Conservation (phyloP, 2,888 invertebrate species). For the Acronicta aceris region DNA sequence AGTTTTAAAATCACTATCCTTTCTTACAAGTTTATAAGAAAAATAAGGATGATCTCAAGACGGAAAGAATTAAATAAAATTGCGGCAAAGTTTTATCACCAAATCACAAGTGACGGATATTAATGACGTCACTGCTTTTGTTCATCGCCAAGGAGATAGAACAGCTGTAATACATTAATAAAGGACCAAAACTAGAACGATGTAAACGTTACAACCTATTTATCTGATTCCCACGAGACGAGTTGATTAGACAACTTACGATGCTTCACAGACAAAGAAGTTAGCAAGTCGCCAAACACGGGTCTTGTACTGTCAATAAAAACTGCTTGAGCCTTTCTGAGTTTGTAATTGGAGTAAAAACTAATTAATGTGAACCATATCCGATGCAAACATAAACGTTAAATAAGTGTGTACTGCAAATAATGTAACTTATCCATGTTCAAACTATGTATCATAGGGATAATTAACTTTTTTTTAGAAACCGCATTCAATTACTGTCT, state of each 20-base stretch:
- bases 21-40: too few relatives aligned
- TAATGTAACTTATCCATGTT: constrained; percentile 15
- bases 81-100: neutral
- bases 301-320: constrained; percentile 38
- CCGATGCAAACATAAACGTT: constrained; percentile 19
- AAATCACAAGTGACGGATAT: constrained; percentile 22
- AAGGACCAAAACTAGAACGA: constrained; percentile 41
- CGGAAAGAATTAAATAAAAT: neutral
- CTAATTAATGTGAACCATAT: constrained; percentile 7
- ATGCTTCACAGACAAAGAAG: constrained; percentile 28
- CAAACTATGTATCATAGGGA: neutral
- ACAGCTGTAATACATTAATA: constrained; percentile 57
- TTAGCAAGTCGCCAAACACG: constrained; percentile 15
- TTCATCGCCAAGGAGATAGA: constrained; percentile 12
- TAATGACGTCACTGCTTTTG: constrained; percentile 27
- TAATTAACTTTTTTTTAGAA: neutral
- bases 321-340: constrained; percentile 10
- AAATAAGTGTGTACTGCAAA: constrained; percentile 7
- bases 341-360: constrained; percentile 19
- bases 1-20: too few relatives aligned
- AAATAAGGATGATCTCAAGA: neutral
- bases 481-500: too few relatives aligned
- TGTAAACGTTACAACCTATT: constrained; percentile 48
- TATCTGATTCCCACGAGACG: constrained; percentile 52
- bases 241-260: constrained; percentile 40